Conservation (phyloP, 1,140 invertebrate genomes). For the Lineus longissimus region DNA sequence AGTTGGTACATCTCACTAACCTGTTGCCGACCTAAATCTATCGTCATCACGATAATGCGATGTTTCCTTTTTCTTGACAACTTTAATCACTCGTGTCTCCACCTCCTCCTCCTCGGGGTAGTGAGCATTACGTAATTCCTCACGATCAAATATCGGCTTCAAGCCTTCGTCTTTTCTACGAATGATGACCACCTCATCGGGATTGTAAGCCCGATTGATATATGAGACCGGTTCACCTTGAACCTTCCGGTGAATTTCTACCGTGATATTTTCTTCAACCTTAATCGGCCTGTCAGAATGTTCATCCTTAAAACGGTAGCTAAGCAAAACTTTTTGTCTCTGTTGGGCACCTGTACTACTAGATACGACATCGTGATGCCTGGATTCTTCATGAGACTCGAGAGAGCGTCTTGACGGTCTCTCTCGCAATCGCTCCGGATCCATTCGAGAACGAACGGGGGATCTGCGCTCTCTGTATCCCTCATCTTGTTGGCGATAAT, state of each 20-base stretch:
- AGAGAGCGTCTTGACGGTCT: too few relatives aligned
- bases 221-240: neutral
- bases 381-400: too few relatives aligned
- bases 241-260: neutral
- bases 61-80: neutral
- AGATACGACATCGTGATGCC: too few relatives aligned
- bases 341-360: too few relatives aligned
- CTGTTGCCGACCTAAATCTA: neutral
- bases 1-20: neutral
- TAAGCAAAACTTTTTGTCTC: too few relatives aligned
- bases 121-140: constrained; percentile 37
- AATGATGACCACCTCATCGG: constrained; percentile 19
- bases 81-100: constrained; percentile 33
- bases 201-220: neutral
- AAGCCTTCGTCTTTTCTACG: constrained; percentile 30
- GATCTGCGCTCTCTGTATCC: too few relatives aligned
- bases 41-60: neutral
- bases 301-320: too few relatives aligned
- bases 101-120: constrained; percentile 35
- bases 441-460: too few relatives aligned
- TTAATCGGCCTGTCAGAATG: too few relatives aligned
- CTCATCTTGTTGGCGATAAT: too few relatives aligned
- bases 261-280: neutral
- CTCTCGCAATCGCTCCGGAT: too few relatives aligned
- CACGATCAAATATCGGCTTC: constrained; percentile 41